Evolutionary conservation across 2,113 vertebrate genomes (phyloP).

Genomic region (Okapia johnstoni): DNA sequence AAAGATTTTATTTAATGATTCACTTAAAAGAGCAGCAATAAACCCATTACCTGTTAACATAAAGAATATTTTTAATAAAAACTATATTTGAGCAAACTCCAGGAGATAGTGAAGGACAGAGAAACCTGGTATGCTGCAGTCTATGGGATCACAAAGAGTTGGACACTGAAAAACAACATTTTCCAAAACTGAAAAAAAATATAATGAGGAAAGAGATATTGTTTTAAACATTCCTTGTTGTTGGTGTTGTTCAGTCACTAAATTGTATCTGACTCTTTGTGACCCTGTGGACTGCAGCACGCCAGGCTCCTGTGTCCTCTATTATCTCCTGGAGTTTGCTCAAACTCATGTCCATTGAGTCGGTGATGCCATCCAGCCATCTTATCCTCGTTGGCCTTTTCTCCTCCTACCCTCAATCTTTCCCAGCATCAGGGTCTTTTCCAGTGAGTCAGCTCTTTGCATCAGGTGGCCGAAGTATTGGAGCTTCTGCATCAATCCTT

Average conservation of each 20-base stretch:
- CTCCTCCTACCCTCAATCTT: not conserved
- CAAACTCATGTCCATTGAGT: not conserved
- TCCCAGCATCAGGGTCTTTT: not conserved
- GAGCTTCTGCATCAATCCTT: not conserved
- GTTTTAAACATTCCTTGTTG: not conserved
- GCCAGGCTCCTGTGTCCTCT: not conserved
- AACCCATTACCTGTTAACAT: not conserved
- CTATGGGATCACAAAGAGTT: not conserved
- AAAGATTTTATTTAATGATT: not conserved
- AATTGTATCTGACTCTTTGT: not conserved
- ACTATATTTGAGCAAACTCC: not conserved
- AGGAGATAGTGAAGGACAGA: not conserved
- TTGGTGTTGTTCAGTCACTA: not conserved
- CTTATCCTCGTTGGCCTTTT: not conserved
- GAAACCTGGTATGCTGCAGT: not conserved
- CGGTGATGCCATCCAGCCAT: not conserved
- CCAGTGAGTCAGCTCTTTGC: not conserved
- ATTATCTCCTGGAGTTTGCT: not conserved
- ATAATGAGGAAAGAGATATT: not conserved
- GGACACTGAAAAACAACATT: not conserved
- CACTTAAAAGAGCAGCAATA: not conserved
- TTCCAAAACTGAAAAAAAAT: not conserved
- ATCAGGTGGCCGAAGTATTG: not conserved
- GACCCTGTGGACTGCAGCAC: not conserved
- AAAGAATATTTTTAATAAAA: not conserved